A percentile compares a stretch with the other conserved stretches of the same genome.
Evolutionary conservation across 1,140 invertebrate species (phyloP).

Genomic region (Brachionus plicatilis): DNA sequence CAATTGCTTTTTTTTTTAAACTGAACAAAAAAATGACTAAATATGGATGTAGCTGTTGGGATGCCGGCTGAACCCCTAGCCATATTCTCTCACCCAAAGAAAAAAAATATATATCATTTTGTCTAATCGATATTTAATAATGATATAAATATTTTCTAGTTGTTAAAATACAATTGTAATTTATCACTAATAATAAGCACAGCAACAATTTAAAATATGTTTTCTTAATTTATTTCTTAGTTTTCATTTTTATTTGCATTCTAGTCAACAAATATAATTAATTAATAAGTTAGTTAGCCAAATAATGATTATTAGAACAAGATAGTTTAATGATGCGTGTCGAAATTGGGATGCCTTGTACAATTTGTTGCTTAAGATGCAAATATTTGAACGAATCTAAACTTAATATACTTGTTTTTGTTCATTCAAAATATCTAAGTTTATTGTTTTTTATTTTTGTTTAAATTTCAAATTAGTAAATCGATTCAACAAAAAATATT

Average conservation of each 20-base stretch:
- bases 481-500: not conserved
- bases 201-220: slow-evolving; percentile 17
- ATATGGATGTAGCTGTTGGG: not conserved
- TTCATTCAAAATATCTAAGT: not conserved
- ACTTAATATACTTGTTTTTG: slow-evolving; percentile 8
- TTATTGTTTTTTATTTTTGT: not conserved
- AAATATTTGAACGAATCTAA: slow-evolving; percentile 18
- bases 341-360: not conserved
- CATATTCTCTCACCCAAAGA: not conserved
- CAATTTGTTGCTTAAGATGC: not conserved
- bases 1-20: not conserved
- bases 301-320: slow-evolving; percentile 24
- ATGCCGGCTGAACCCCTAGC: not conserved
- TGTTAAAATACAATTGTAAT: slow-evolving; percentile 30
- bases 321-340: slow-evolving; percentile 19
- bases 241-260: slow-evolving; percentile 14
- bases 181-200: not conserved
- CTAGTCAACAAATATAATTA: slow-evolving; percentile 27
- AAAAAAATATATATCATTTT: not conserved
- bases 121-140: slow-evolving; percentile 28
- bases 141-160: slow-evolving; percentile 12
- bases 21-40: not conserved
- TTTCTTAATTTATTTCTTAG: slow-evolving; percentile 12
- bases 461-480: slow-evolving; percentile 7
- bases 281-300: slow-evolving; percentile 17